Evolutionary conservation across 2,888 invertebrate genomes (phyloP).

Genomic region (Byasa hedistus): DNA sequence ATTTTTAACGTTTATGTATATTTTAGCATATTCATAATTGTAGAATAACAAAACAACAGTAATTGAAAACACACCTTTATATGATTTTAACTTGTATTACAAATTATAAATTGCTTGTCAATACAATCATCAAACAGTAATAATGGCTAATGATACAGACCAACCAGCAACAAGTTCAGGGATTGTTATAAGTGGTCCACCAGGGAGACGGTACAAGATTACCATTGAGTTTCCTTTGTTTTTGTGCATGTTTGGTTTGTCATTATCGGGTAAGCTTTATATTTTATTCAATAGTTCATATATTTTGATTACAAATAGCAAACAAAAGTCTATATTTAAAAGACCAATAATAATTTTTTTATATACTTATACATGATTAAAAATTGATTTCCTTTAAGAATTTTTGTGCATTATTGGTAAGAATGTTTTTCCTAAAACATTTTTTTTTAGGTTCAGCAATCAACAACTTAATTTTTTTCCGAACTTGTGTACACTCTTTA

Average conservation of each 20-base stretch:
- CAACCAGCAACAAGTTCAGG: background rate
- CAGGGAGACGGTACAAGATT: conserved; percentile 51
- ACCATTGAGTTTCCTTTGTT: conserved; percentile 68
- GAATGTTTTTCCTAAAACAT: background rate
- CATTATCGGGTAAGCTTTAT: conserved; percentile 57
- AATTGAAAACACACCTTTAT: too few species aligned
- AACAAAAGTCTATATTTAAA: too few species aligned
- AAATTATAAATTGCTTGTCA: background rate
- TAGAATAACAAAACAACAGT: too few species aligned
- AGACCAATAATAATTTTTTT: too few species aligned
- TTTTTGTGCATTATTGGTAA: too few species aligned
- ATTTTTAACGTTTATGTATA: background rate
- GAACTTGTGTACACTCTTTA: conserved; percentile 82
- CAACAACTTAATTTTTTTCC: conserved; percentile 84
- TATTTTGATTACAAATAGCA: background rate
- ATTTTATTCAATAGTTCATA: background rate
- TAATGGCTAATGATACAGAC: conserved; percentile 14
- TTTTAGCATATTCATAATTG: background rate
- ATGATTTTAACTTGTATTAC: background rate
- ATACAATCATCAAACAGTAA: background rate
- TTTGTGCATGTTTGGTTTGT: conserved; percentile 54
- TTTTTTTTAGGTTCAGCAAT: conserved; percentile 75
- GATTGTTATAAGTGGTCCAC: conserved; percentile 43
- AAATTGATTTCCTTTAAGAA: too few species aligned
- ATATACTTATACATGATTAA: too few species aligned